Percentiles rank a stretch among this genome's conserved stretches.
Evolutionary conservation across 1,140 invertebrate species (phyloP).

Genomic region (Meloidogyne chitwoodi): DNA sequence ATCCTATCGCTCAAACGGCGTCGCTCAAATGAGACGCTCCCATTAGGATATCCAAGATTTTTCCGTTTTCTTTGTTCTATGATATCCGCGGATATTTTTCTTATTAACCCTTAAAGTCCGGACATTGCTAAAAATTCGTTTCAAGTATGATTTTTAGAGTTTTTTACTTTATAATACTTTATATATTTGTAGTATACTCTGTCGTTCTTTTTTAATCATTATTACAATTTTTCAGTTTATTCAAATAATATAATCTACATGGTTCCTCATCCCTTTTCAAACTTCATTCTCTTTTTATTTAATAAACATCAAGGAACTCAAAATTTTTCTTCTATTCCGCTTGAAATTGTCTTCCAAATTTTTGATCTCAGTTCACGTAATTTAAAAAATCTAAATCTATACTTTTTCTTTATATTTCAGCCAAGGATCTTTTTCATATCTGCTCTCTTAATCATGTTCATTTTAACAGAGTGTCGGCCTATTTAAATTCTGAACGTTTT

Average conservation of each 20-base stretch:
- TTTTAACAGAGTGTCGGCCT: not conserved
- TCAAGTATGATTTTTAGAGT: no score
- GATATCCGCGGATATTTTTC: no score
- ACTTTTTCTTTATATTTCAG: not conserved
- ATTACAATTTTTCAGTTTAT: no score
- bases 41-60: no score
- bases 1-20: no score
- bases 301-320: not conserved
- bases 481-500: conserved; percentile 5
- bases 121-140: no score
- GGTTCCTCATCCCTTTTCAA: not conserved
- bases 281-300: not conserved
- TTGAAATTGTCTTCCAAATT: conserved; percentile 13
- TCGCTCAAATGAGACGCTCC: no score
- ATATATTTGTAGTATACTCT: no score
- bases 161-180: no score
- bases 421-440: not conserved
- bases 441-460: not conserved
- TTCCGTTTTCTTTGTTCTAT: no score
- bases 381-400: not conserved
- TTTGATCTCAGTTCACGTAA: conserved; percentile 6
- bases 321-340: conserved; percentile 7
- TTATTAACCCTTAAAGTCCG: no score
- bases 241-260: not conserved
- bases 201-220: not conserved